Evolutionary conservation across 2,888 invertebrate genomes (phyloP).

Genomic region (Eupithecia dodoneata): DNA sequence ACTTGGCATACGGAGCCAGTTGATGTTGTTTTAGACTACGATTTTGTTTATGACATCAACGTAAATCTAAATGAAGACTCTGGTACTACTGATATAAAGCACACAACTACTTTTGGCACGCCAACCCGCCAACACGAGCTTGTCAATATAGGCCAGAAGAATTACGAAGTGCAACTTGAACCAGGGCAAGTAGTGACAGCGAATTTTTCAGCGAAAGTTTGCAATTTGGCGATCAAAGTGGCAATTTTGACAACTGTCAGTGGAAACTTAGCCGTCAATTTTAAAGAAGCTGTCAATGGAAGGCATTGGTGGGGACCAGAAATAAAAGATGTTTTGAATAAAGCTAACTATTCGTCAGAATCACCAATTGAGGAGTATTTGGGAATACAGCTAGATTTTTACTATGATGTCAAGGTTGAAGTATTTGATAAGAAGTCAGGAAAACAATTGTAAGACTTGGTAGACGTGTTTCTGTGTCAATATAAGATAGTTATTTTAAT

Average conservation of each 20-base stretch:
- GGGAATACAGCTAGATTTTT: slow-evolving; percentile 22
- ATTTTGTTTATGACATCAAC: slow-evolving; percentile 31
- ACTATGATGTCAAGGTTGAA: slow-evolving; percentile 28
- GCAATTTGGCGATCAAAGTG: slow-evolving; percentile 22
- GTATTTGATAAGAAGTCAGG: slow-evolving; percentile 25
- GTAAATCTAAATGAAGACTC: slow-evolving; percentile 21
- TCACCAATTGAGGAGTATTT: slow-evolving; percentile 21
- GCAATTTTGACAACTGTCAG: slow-evolving; percentile 25
- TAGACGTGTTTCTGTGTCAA: neutral
- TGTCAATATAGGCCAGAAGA: slow-evolving; percentile 19
- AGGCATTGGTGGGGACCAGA: slow-evolving; percentile 28
- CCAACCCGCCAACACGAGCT: slow-evolving; percentile 13
- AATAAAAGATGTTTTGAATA: slow-evolving; percentile 25
- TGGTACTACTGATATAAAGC: slow-evolving; percentile 19
- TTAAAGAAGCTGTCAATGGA: slow-evolving; percentile 24
- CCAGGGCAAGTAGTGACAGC: slow-evolving; percentile 20
- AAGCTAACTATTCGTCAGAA: slow-evolving; percentile 12
- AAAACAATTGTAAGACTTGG: slow-evolving; percentile 1
- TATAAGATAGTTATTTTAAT: neutral
- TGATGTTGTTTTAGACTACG: slow-evolving; percentile 10
- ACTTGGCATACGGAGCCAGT: slow-evolving; percentile 14
- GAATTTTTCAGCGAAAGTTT: slow-evolving; percentile 28
- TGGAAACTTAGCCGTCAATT: slow-evolving; percentile 33
- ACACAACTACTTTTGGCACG: slow-evolving; percentile 23
- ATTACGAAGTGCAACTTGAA: slow-evolving; percentile 17